A percentile compares a stretch with the other conserved stretches of the same genome.
phyloP scores from a whole-genome alignment of 2,113 vertebrate genomes.

The Gnathonemus longibarbis region DNA sequence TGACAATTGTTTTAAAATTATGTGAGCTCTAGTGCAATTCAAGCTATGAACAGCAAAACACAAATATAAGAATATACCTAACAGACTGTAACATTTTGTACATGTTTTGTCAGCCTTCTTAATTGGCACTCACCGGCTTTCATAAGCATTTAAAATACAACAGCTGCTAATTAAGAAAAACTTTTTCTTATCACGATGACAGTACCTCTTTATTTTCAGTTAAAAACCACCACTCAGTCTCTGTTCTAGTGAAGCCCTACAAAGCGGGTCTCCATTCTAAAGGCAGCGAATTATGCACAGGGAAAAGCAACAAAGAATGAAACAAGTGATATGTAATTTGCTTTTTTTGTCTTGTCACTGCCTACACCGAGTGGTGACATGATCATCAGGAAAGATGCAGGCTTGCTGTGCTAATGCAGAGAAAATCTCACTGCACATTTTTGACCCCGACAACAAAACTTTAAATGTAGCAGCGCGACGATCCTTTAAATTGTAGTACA shows the following conservation, averaged over 20 bases:
- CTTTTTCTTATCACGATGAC: not conserved
- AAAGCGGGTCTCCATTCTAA: not conserved
- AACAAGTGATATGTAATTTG: not conserved
- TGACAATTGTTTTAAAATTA: not conserved
- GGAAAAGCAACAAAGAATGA: not conserved
- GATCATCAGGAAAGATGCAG: not conserved
- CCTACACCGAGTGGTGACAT: not conserved
- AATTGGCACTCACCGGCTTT: not conserved
- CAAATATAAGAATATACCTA: not conserved
- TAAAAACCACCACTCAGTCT: not conserved
- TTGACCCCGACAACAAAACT: not conserved
- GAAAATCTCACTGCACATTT: not conserved
- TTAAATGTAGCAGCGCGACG: not conserved
- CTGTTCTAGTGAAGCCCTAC: not conserved
- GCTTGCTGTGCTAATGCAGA: not conserved
- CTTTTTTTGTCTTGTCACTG: not conserved
- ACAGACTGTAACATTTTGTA: not conserved
- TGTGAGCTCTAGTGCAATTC: too few species aligned
- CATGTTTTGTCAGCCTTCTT: not conserved
- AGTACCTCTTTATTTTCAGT: not conserved
- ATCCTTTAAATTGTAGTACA: not conserved
- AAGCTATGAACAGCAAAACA: not conserved
- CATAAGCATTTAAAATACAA: not conserved
- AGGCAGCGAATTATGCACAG: not conserved
- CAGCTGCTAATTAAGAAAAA: conserved; percentile 1